These are phyloP conservation scores for Tetanocera ferruginea DNA, from an alignment of 2,888 invertebrate species.

Conservation along the genomic window DNA sequence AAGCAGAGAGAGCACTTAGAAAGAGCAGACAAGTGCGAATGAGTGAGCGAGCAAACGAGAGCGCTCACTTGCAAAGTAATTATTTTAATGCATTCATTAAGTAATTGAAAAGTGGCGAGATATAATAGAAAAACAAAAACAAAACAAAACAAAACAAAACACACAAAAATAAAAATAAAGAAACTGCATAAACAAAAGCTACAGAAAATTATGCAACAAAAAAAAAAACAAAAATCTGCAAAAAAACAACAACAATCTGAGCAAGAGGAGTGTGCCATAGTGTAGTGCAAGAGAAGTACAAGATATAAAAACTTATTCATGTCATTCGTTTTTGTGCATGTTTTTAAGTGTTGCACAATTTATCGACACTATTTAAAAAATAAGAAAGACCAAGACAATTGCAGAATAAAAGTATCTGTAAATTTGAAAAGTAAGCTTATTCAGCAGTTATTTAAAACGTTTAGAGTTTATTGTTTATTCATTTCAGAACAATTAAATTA, in stretches of 20 bases:
- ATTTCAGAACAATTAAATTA: not conserved
- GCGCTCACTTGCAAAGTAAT: conserved; percentile 31
- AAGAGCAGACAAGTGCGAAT: conserved; percentile 36
- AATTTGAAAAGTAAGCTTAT: no score
- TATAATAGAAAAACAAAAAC: conserved; percentile 32
- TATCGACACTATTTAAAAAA: not conserved
- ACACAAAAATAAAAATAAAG: not conserved
- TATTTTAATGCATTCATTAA: conserved; percentile 55
- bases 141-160: conserved; percentile 29
- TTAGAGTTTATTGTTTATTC: no score
- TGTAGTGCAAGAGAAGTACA: not conserved
- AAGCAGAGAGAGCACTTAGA: conserved; percentile 14
- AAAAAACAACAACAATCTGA: not conserved
- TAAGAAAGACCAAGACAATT: no score
- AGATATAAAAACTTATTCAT: not conserved
- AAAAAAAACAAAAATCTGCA: not conserved
- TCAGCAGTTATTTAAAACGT: no score
- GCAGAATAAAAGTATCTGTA: no score
- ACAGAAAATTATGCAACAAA: not conserved
- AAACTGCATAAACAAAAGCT: not conserved
- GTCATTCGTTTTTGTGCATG: not conserved
- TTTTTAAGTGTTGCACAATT: conserved; percentile 3
- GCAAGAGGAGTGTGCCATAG: not conserved
- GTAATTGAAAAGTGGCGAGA: conserved; percentile 53
- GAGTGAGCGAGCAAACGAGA: not conserved